Base-by-base conservation (phyloP, 2,888 invertebrate genomes). In the Tineola bisselliella region DNA sequence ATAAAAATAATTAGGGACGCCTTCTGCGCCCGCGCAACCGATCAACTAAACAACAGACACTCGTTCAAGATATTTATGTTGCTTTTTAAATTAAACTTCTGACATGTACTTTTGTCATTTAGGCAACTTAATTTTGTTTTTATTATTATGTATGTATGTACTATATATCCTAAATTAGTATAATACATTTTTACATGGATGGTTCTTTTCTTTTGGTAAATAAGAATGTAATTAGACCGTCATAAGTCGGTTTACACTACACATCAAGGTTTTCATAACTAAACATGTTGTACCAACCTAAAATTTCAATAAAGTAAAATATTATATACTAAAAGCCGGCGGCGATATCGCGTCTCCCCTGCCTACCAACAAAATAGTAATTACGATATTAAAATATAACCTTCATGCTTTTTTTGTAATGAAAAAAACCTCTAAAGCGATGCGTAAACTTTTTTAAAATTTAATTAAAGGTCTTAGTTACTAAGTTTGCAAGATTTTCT, bases 341-440 rank as follows among this genome's bases (percentile, higher is more conserved):
- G 56, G 56, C 56, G 11, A 15, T 56, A 56, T 6, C 19, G 30
- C n/a, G 17, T 56, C 25, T 25, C 30, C 12, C 19, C 48, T 48
- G 15, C 18, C 61, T 63, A 62, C 38, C 63, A 62, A 62, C 66
- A 64, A 66, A 59, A 52, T 67, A 66, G 69, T 73, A 68, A 78
- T 76, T 74, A 74, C 72, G 73, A 72, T 73, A 73, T 75, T 75
- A 67, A 65, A 70, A 71, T 38, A 74, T 73, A 73, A 68, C 19
- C 56, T 25, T 30, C 30, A 17, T 56, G 56, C 30, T 56, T 56
- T 52, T 2, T 43, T 43, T 48, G 5, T 17, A 17, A 48, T n/a
- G n/a, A 48, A 48, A 48, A 48, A 48, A 48, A 17, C 15, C 48
- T 48, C 2, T n/a, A 48, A 48, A 48, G 48, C 48, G 48, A 17